Evolutionary conservation across 2,113 vertebrate genomes (phyloP).

Genomic region (Gracilinanus agilis): DNA sequence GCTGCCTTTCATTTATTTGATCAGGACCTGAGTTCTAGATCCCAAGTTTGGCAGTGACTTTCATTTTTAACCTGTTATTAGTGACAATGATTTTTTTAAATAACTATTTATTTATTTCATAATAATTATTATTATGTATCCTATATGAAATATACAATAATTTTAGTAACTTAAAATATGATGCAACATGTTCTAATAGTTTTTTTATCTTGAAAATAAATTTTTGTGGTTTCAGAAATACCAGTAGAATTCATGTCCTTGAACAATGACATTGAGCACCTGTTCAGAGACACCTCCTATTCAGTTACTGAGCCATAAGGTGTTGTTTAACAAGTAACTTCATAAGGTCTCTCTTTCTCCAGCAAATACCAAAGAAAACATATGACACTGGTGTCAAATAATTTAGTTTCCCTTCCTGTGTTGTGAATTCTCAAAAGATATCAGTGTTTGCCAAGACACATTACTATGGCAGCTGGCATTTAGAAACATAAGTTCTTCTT

Average conservation of each 20-base stretch:
- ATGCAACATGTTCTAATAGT: background rate
- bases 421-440: background rate
- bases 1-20: background rate
- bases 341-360: background rate
- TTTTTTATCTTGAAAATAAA: background rate
- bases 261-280: background rate
- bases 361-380: background rate
- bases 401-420: background rate
- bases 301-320: background rate
- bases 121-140: too few relatives aligned
- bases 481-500: background rate
- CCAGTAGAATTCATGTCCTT: background rate
- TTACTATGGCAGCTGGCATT: background rate
- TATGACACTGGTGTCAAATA: background rate
- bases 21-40: background rate
- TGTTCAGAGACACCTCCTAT: background rate
- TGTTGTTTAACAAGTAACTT: background rate
- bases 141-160: too few relatives aligned
- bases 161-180: background rate
- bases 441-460: background rate
- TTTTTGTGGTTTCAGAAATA: background rate
- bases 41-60: background rate
- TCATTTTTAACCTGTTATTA: background rate
- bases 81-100: too few relatives aligned
- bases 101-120: too few relatives aligned